Percentiles rank a stretch among this genome's conserved stretches.
Evolutionary conservation across 35 echinoderm and acorn worm genomes (phyloP).

Genomic region (Strongylocentrotus purpuratus): DNA sequence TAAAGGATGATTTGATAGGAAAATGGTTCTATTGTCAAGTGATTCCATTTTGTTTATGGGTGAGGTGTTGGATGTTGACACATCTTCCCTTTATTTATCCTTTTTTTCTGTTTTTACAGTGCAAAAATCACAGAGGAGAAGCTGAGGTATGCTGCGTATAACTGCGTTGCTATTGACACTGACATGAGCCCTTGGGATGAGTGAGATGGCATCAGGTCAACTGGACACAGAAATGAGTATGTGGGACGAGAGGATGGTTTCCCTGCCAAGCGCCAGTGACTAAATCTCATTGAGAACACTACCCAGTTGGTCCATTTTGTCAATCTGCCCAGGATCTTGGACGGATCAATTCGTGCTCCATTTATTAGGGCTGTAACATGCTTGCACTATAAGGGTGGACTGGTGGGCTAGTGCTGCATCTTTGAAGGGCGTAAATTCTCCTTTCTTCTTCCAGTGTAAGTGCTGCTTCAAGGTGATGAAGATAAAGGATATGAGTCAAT

Average conservation of each 20-base stretch:
- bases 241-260: not conserved
- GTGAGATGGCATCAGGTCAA: constrained; percentile 43
- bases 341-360: too few relatives aligned
- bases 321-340: not conserved
- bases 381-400: too few relatives aligned
- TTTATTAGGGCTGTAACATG: too few relatives aligned
- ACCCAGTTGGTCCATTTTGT: not conserved
- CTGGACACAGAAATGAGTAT: not conserved
- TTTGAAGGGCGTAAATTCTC: too few relatives aligned
- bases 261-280: not conserved
- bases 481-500: not conserved
- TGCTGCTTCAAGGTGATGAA: too few relatives aligned
- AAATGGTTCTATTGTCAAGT: too few relatives aligned
- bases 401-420: not conserved
- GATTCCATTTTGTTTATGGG: too few relatives aligned
- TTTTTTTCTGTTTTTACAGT: constrained; percentile 57
- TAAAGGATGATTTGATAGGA: too few relatives aligned
- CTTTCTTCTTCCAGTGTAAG: too few relatives aligned
- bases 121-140: constrained; percentile 98
- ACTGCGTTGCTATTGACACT: constrained; percentile 97
- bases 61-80: too few relatives aligned
- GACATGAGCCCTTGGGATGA: constrained; percentile 99
- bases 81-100: not conserved
- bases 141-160: constrained; percentile 94
- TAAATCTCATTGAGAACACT: not conserved